Evolutionary conservation across 1,140 invertebrate genomes (phyloP).

Genomic region (Scaptomyza hsui): DNA sequence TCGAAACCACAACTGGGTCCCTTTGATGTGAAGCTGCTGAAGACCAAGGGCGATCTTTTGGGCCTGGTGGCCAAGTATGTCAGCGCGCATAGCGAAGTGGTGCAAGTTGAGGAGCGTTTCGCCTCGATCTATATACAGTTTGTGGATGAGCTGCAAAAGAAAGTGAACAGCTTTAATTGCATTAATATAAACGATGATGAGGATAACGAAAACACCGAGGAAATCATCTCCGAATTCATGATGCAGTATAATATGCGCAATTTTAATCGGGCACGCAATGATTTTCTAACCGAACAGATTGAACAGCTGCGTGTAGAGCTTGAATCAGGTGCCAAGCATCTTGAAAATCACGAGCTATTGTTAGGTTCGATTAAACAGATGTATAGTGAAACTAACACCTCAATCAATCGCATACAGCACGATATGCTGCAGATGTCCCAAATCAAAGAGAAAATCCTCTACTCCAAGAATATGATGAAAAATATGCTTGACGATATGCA

Average conservation of each 20-base stretch:
- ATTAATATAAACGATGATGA: conserved; percentile 43
- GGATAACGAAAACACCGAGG: conserved; percentile 45
- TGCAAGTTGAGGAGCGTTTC: conserved; percentile 58
- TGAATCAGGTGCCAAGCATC: conserved; percentile 51
- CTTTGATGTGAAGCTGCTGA: conserved; percentile 69
- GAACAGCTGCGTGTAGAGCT: conserved; percentile 62
- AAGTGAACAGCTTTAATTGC: conserved; percentile 66
- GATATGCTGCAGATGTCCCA: conserved; percentile 75
- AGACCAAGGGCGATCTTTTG: conserved; percentile 67
- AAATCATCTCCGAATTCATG: conserved; percentile 71
- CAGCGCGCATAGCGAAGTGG: conserved; percentile 50
- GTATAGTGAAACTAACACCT: conserved; percentile 68
- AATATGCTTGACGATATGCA: conserved; percentile 70
- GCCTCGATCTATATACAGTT: conserved; percentile 55
- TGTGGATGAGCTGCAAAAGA: conserved; percentile 62
- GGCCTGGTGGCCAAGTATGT: conserved; percentile 62
- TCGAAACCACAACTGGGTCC: conserved; percentile 44
- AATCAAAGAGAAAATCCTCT: conserved; percentile 80
- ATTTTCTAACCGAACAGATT: conserved; percentile 67
- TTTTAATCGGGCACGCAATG: conserved; percentile 65
- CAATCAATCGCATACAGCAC: conserved; percentile 71
- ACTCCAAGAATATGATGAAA: conserved; percentile 71
- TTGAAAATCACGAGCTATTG: conserved; percentile 72
- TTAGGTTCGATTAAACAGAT: conserved; percentile 70
- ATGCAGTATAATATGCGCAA: conserved; percentile 70